Conservation (phyloP, 2,888 invertebrate species). For the Drosophila greeni region DNA sequence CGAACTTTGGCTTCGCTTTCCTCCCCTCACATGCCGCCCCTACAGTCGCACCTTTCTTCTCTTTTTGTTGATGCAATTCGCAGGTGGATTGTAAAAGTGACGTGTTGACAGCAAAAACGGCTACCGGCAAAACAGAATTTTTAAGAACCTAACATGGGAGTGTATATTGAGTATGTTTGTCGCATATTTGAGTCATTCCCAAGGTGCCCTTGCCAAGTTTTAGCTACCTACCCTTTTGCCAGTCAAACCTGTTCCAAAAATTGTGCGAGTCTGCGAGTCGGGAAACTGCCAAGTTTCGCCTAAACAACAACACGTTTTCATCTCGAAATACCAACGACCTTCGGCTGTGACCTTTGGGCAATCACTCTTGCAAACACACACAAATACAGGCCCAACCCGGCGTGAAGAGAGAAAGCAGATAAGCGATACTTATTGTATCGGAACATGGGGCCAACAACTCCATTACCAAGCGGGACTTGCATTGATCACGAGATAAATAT, state of each 20-base stretch:
- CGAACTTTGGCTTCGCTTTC: slow-evolving; percentile 21
- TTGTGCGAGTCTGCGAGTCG: slow-evolving; percentile 23
- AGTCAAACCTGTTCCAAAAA: slow-evolving; percentile 56
- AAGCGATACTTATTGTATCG: slow-evolving; percentile 7
- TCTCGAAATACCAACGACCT: slow-evolving; percentile 56
- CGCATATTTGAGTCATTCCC: slow-evolving; percentile 37
- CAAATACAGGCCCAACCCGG: background rate
- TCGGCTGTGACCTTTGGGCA: slow-evolving; percentile 45
- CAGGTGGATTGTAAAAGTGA: slow-evolving; percentile 43
- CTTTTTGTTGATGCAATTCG: slow-evolving; percentile 52
- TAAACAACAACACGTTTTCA: slow-evolving; percentile 30
- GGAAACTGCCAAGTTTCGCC: slow-evolving; percentile 22
- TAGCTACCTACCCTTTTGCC: slow-evolving; percentile 24
- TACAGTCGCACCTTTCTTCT: background rate
- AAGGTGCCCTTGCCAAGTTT: slow-evolving; percentile 61
- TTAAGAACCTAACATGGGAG: slow-evolving; percentile 45
- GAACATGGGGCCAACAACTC: slow-evolving; percentile 22
- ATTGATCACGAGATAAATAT: slow-evolving; percentile 23
- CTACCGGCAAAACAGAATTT: slow-evolving; percentile 47
- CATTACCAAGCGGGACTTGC: slow-evolving; percentile 15
- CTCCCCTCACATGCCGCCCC: background rate
- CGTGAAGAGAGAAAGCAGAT: slow-evolving; percentile 9
- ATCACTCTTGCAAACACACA: slow-evolving; percentile 11
- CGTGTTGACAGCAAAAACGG: slow-evolving; percentile 44
- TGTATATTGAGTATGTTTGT: slow-evolving; percentile 9